Conservation (phyloP, 1,140 invertebrate genomes). For the Hypsibius dujardini region DNA sequence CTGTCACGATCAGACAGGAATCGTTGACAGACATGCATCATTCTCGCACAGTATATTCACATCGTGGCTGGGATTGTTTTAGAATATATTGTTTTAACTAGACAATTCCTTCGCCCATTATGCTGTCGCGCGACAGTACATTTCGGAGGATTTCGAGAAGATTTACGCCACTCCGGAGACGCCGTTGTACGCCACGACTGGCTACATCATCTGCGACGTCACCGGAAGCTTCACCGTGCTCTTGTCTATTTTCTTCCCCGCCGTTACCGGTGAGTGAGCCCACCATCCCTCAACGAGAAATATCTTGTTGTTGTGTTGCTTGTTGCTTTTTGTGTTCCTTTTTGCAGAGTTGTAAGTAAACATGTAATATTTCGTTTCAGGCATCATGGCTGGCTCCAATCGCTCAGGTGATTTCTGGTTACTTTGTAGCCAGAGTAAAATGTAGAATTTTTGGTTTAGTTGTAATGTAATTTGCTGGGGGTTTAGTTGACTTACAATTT, state of each 20-base stretch:
- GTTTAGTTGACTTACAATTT: no score
- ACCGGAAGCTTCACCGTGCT: conserved; percentile 92
- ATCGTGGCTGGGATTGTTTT: background rate
- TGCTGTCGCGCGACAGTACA: background rate
- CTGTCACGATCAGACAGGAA: no score
- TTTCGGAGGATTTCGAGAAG: background rate
- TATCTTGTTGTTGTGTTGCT: no score
- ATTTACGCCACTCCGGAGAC: background rate
- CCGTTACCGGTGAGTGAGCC: conserved; percentile 63
- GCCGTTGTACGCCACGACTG: background rate
- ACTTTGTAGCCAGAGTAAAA: background rate
- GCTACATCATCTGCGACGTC: conserved; percentile 66
- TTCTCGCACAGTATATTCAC: background rate
- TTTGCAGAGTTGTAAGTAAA: background rate
- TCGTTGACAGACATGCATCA: no score
- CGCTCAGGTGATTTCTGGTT: conserved; percentile 51
- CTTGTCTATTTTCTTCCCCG: conserved; percentile 97
- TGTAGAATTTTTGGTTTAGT: background rate
- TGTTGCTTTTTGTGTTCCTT: background rate
- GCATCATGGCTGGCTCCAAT: conserved; percentile 99
- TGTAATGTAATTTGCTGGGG: background rate
- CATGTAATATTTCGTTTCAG: conserved; percentile 37
- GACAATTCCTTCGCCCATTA: background rate
- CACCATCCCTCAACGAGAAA: no score
- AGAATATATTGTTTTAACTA: background rate